Conservation (phyloP, 2,797 vertebrate genomes). For the Gastrophryne carolinensis region DNA sequence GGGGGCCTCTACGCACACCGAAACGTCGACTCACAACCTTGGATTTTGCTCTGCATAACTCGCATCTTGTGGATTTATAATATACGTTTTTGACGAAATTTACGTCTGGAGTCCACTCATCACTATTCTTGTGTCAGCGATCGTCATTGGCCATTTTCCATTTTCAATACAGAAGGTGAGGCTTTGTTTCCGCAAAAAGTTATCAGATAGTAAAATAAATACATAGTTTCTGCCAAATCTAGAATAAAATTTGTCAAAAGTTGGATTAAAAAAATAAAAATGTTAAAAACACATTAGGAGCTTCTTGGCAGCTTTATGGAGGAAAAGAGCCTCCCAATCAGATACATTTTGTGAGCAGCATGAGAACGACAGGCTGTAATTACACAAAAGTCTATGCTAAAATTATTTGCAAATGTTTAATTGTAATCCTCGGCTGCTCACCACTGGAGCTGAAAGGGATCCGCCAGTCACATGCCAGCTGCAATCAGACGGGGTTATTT, state of each 20-base stretch:
- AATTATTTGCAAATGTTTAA: constrained; percentile 61
- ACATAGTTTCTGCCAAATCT: not conserved
- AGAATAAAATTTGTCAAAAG: not conserved
- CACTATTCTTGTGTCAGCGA: no score
- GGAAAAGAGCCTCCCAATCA: constrained; percentile 3
- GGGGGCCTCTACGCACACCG: no score
- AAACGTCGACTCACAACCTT: no score
- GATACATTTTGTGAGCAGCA: constrained; percentile 4
- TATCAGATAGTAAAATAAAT: no score
- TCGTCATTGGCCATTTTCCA: no score
- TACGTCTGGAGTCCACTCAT: no score
- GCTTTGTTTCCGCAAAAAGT: no score
- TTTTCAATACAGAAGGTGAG: no score
- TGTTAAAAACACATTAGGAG: no score
- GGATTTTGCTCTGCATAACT: no score
- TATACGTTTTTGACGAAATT: no score
- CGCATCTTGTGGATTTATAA: no score
- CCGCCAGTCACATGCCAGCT: constrained; percentile 38
- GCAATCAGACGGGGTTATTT: constrained; percentile 49
- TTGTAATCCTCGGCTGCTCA: constrained; percentile 27
- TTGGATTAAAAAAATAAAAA: not conserved
- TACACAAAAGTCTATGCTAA: constrained; percentile 52
- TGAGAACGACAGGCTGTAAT: constrained; percentile 55
- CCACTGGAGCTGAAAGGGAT: constrained; percentile 15
- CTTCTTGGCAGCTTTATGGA: not conserved